Evolutionary conservation across 2,888 invertebrate genomes (phyloP), one percentile per base, ranked within the genome.

Genomic region (Plutella xylostella): DNA sequence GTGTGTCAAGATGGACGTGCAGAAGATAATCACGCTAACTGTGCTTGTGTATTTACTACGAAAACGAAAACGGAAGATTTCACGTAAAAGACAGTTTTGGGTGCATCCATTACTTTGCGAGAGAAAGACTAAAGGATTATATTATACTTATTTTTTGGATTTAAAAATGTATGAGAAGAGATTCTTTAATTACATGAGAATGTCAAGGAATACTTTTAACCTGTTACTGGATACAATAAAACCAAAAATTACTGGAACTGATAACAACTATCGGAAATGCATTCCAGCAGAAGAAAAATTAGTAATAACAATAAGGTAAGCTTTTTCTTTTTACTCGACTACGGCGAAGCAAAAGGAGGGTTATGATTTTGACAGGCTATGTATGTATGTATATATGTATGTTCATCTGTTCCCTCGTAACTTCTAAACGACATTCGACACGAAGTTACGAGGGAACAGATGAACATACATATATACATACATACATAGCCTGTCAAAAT

Each of bases 131-230:
- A 15, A 33, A 14, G 17, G 33, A 19, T 18, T 19, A 48, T 50
- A 50, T 43, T 42, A 50, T 51, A 48, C 48, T 49, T 52, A 52
- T 47, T 51, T 49, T 51, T 46, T 47, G 49, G 47, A 53, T 42
- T 42, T 49, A 49, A 47, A 52, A 52, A 45, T 47, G 48, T 45
- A 53, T 43, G 48, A 42, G 45, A 45, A 48, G 50, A 48, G 44
- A 41, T 47, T 54, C 48, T 52, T 52, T 45, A 48, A 54, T 43
- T 48, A 51, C 48, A 51, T 50, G 48, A 50, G 52, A 19, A 53
- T 54, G 54, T 51, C 50, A 53, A n/a, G 53, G 28, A 43, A 47
- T 42, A 49, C 45, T 35, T 48, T 48, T 48, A 50, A 48, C 44
- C 22, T 48, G 45, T 19, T 49, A 46, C n/a, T 14, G 19, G 50